A percentile compares a stretch with the other conserved stretches of the same genome.
Evolutionary conservation across 2,113 vertebrate species (phyloP).

Genomic region (Caranx ignobilis): DNA sequence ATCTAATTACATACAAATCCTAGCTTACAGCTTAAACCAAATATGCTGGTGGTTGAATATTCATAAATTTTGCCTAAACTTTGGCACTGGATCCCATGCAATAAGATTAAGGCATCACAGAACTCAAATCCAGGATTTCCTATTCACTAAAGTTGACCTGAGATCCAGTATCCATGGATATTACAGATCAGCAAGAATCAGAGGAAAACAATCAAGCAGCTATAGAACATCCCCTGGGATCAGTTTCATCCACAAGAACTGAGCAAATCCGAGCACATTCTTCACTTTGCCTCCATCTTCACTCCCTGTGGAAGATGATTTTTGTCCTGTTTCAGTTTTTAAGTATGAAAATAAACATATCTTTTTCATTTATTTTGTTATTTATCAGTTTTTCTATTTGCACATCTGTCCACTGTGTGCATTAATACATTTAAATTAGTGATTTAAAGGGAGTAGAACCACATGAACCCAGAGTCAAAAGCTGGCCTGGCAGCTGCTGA

Average conservation of each 20-base stretch:
- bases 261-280: conserved; percentile 20
- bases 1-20: conserved; percentile 52
- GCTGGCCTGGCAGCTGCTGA: neutral
- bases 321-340: neutral
- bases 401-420: neutral
- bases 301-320: neutral
- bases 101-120: conserved; percentile 25
- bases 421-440: neutral
- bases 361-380: no score
- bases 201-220: conserved; percentile 16
- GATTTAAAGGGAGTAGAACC: neutral
- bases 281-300: neutral
- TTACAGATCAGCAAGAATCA: conserved; percentile 20
- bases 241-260: conserved; percentile 44
- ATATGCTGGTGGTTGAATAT: conserved; percentile 46
- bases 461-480: neutral
- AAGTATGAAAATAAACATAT: neutral
- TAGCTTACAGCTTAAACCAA: conserved; percentile 36
- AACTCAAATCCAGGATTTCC: conserved; percentile 42
- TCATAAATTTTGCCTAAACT: conserved; percentile 26
- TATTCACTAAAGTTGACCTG: conserved; percentile 29
- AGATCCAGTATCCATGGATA: conserved; percentile 20
- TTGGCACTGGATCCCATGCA: conserved; percentile 13
- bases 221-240: conserved; percentile 44
- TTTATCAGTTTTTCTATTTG: neutral